Evolutionary conservation across 2,888 invertebrate genomes (phyloP), one percentile per base, ranked within the genome.

Genomic region (Bedellia somnulentella): DNA sequence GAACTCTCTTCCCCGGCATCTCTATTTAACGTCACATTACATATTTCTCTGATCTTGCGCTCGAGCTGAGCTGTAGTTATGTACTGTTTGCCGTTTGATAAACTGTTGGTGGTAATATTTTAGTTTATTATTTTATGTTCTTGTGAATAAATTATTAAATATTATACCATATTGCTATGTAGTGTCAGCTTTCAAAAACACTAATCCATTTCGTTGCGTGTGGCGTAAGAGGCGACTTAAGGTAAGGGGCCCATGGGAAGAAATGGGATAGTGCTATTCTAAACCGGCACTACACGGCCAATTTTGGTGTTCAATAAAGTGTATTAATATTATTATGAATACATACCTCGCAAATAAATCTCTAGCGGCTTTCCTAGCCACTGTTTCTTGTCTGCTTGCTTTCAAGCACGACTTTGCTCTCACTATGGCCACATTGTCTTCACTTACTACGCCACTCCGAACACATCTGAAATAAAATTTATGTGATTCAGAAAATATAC

Each of bases 71-170:
- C 84, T 9, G 89, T 89, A 16, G 92, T 92, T 35, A 93, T 91
- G 46, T 87, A 91, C 45, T 92, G 89, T 47, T 89, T 87, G 15
- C 87, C 90, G 61, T 91, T 90, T 2, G 90, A 88, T 27, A 93
- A 62, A 51, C 91, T 90, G 40, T 15, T 28, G 23, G 29, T n/a
- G n/a, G 24, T 32, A 34, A 25, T 22, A 34, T 18, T 30, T 28
- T 32, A 6, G 3, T 6, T 15, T n/a, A 14, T 3, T 35, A 23
- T 21, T 24, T 11, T 11, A 11, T n/a, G n/a, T n/a, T n/a, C 62
- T 64, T 15, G 39, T 32, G 22, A 30, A 16, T 9, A 10, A 25
- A 11, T 25, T 25, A 32, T 18, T 25, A 11, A 25, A 11, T 25
- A 11, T 11, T 13, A 14, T 9, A 25, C 16, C 10, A n/a, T n/a